phyloP scores from a whole-genome alignment of 2,888 invertebrate species.

The Rhogogaster chlorosoma region DNA sequence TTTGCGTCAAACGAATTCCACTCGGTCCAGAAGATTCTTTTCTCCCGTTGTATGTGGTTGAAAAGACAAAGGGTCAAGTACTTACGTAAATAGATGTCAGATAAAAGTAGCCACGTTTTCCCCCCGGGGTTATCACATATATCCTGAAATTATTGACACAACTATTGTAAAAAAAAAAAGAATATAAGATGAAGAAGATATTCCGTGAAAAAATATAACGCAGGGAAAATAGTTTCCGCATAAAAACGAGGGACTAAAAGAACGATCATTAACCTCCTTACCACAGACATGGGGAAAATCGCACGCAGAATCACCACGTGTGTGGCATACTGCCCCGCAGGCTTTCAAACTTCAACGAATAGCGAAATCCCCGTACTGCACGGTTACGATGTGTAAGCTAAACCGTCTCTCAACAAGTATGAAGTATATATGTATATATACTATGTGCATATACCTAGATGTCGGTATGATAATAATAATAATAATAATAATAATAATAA shows the following conservation, averaged over 20 bases:
- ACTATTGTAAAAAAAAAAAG: background rate
- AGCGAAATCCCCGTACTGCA: conserved; percentile 48
- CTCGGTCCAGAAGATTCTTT: conserved; percentile 32
- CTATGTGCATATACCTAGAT: conserved; percentile 15
- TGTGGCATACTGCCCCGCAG: conserved; percentile 64
- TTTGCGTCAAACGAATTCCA: conserved; percentile 33
- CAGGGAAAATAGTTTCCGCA: background rate
- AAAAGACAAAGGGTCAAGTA: conserved; percentile 51
- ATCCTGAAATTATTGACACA: background rate
- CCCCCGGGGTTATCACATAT: background rate
- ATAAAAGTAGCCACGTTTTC: conserved; percentile 9
- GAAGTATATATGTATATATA: background rate
- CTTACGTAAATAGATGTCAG: conserved; percentile 21
- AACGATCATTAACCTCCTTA: conserved; percentile 66
- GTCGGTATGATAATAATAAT: background rate
- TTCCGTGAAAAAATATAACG: background rate
- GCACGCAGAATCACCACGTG: conserved; percentile 64
- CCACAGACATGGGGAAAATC: conserved; percentile 61
- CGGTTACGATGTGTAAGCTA: conserved; percentile 53
- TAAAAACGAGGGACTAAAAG: conserved; percentile 61
- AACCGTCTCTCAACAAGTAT: conserved; percentile 45
- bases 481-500: background rate
- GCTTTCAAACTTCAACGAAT: conserved; percentile 51
- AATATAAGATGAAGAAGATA: conserved; percentile 39
- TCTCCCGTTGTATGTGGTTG: conserved; percentile 3